Percentiles rank a stretch among this genome's conserved stretches.
phyloP scores from a whole-genome alignment of 2,888 invertebrate genomes.

The Hirtodrosophila cameraria region DNA sequence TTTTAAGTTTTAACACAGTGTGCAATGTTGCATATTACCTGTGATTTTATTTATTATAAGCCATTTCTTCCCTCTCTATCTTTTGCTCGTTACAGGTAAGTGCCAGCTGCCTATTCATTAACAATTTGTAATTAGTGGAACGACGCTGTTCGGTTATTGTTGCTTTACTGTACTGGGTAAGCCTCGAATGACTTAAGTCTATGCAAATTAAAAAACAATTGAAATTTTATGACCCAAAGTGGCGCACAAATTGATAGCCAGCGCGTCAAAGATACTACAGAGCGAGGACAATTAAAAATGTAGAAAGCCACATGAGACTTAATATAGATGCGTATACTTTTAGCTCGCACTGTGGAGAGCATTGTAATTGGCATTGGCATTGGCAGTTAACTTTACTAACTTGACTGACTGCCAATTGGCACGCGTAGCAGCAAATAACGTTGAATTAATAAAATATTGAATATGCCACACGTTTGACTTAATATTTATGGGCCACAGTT shows the following conservation, averaged over 20 bases:
- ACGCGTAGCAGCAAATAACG: constrained; percentile 43
- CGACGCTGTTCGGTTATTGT: constrained; percentile 35
- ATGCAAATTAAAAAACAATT: constrained; percentile 79
- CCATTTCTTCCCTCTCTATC: constrained; percentile 9
- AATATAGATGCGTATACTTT: constrained; percentile 35
- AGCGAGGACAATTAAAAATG: constrained; percentile 66
- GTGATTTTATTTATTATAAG: constrained; percentile 19
- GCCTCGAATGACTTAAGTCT: constrained; percentile 51
- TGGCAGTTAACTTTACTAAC: constrained; percentile 41
- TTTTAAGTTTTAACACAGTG: too few relatives aligned
- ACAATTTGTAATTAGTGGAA: constrained; percentile 68
- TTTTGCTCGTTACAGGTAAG: constrained; percentile 59
- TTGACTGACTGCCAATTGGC: constrained; percentile 60
- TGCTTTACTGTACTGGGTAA: constrained; percentile 36
- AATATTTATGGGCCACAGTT: constrained; percentile 55
- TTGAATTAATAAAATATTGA: constrained; percentile 71
- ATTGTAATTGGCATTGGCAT: constrained; percentile 45
- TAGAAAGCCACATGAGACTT: constrained; percentile 68
- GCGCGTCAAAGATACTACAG: neutral
- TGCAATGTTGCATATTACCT: too few relatives aligned
- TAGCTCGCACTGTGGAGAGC: constrained; percentile 18
- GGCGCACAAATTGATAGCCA: constrained; percentile 66
- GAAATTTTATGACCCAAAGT: constrained; percentile 71
- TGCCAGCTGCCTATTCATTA: constrained; percentile 67
- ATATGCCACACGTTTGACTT: constrained; percentile 62